These are phyloP conservation scores for Eulithis testata DNA, from an alignment of 2,888 invertebrate species.

Conservation along the genomic window DNA sequence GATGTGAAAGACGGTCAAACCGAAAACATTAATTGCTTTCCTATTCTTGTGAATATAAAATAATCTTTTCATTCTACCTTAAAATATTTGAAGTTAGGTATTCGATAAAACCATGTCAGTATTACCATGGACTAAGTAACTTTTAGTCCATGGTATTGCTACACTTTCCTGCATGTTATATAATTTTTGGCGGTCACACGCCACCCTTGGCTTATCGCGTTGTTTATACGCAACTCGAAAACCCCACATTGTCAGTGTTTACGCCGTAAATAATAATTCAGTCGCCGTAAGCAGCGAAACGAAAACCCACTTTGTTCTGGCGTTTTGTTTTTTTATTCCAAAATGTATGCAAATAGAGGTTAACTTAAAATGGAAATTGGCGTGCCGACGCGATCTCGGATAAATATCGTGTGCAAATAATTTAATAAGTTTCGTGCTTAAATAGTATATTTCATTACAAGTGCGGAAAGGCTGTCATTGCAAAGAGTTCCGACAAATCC, in stretches of 20 bases:
- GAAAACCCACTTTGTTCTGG: conserved; percentile 31
- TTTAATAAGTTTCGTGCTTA: conserved; percentile 44
- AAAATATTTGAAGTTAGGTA: too few relatives aligned
- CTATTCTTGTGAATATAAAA: too few relatives aligned
- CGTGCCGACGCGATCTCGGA: conserved; percentile 52
- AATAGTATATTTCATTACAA: too few relatives aligned
- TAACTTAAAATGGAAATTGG: conserved; percentile 59
- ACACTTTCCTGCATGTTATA: conserved; percentile 21
- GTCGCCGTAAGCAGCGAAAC: conserved; percentile 48
- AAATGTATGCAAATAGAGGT: conserved; percentile 45
- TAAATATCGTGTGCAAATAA: conserved; percentile 57
- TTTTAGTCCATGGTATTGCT: conserved; percentile 8
- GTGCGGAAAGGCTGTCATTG: too few relatives aligned
- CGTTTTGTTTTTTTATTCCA: conserved; percentile 23
- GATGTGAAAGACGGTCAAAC: too few relatives aligned
- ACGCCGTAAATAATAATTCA: conserved; percentile 65
- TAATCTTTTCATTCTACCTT: too few relatives aligned
- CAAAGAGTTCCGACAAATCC: too few relatives aligned
- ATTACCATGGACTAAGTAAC: too few relatives aligned
- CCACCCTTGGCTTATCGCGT: conserved; percentile 58
- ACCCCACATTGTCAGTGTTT: conserved; percentile 62
- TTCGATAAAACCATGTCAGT: conserved; percentile 4
- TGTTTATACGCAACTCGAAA: conserved; percentile 62
- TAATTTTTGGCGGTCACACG: conserved; percentile 49
- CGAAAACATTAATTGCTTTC: too few relatives aligned